Conservation (phyloP, 2,888 invertebrate species). For the Hypercompe scribonia region DNA sequence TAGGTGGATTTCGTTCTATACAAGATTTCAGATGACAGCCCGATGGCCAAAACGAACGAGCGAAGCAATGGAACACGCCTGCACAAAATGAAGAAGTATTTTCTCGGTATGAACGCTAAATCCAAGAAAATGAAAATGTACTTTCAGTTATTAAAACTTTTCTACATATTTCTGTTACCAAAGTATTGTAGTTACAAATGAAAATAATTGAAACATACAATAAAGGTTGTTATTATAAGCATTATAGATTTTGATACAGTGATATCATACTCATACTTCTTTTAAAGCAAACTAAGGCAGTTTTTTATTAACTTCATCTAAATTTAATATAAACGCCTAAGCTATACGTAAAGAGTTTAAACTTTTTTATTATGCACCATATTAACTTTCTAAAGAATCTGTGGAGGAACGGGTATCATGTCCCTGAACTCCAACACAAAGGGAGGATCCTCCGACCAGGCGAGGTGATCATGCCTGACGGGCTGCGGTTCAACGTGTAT, state of each 20-base stretch:
- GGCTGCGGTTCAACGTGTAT: too few species aligned
- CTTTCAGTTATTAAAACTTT: neutral
- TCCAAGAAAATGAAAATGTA: conserved; percentile 32
- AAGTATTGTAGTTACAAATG: neutral
- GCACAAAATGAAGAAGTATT: conserved; percentile 43
- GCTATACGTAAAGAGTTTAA: too few species aligned
- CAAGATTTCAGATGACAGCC: conserved; percentile 34
- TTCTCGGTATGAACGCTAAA: conserved; percentile 29
- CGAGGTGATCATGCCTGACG: too few species aligned
- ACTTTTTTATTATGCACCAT: too few species aligned
- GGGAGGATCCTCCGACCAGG: too few species aligned
- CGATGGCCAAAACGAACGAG: conserved; percentile 48
- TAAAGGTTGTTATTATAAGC: neutral
- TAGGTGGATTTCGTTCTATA: conserved; percentile 24
- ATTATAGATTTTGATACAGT: neutral
- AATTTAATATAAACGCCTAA: too few species aligned
- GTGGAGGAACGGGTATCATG: too few species aligned
- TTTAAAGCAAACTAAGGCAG: too few species aligned
- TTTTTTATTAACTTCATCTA: too few species aligned
- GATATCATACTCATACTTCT: too few species aligned
- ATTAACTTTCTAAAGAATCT: too few species aligned
- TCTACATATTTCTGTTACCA: neutral
- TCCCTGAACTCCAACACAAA: too few species aligned
- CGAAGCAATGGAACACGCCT: conserved; percentile 29
- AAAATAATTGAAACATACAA: neutral